Evolutionary conservation across 2,888 invertebrate genomes (phyloP).

Genomic region (Ditula angustiorana): DNA sequence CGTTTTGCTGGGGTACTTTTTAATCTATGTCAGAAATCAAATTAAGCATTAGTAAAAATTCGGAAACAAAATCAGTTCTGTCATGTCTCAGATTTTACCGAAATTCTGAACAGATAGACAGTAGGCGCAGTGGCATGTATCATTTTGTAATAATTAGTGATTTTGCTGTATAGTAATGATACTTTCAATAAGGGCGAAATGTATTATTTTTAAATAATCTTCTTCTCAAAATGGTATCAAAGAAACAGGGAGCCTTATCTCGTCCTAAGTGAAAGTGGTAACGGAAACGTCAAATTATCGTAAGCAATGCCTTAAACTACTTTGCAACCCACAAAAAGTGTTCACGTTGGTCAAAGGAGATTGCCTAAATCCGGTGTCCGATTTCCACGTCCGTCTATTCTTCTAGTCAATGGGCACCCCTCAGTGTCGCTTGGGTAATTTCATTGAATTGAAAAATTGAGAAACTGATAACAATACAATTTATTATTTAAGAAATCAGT

Average conservation of each 20-base stretch:
- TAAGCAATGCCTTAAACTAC: constrained; percentile 4
- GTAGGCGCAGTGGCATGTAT: no score
- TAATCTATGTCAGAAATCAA: no score
- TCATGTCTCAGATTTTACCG: no score
- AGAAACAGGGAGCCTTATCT: background rate
- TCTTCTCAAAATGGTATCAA: background rate
- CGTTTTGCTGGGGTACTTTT: no score
- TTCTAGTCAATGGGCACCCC: constrained; percentile 43
- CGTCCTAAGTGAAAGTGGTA: constrained; percentile 9
- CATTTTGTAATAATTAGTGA: no score
- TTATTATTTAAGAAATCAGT: constrained; percentile 12
- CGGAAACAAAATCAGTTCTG: no score
- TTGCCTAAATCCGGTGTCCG: constrained; percentile 26
- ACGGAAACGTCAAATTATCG: constrained; percentile 11
- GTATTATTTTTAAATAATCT: no score
- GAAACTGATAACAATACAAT: constrained; percentile 43
- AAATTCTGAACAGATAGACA: no score
- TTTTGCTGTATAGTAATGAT: no score
- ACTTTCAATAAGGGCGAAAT: no score
- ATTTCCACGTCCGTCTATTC: constrained; percentile 52
- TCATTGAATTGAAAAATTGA: constrained; percentile 45
- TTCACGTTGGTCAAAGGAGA: constrained; percentile 16
- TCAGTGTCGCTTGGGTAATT: constrained; percentile 42
- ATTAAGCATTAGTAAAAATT: no score
- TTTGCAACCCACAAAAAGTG: background rate